Conservation (phyloP, 1,140 invertebrate genomes). For the Halesus radiatus region DNA sequence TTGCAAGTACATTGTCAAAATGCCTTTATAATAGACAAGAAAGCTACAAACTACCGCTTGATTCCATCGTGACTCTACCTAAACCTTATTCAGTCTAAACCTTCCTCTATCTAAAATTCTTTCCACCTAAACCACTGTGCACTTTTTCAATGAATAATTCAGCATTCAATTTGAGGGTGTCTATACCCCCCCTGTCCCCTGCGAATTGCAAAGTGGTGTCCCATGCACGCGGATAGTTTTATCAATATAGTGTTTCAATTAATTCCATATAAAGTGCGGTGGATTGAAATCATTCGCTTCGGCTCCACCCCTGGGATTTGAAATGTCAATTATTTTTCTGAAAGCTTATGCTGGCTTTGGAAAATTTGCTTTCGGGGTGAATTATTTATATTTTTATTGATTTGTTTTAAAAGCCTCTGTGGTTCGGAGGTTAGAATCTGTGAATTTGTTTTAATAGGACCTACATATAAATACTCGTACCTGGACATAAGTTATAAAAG, state of each 20-base stretch:
- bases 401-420: too few species aligned
- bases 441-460: too few species aligned
- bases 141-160: constrained; percentile 28
- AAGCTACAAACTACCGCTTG: too few species aligned
- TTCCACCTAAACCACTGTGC: neutral
- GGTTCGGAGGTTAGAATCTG: too few species aligned
- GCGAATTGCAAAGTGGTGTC: constrained; percentile 32
- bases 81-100: too few species aligned
- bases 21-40: too few species aligned
- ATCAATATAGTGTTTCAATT: constrained; percentile 31
- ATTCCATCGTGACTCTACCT: too few species aligned
- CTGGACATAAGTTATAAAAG: too few species aligned
- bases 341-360: constrained; percentile 4
- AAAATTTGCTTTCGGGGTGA: constrained; percentile 7
- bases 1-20: too few species aligned
- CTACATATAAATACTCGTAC: too few species aligned
- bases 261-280: constrained; percentile 29
- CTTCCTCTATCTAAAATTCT: too few species aligned
- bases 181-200: neutral
- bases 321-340: constrained; percentile 29
- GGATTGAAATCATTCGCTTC: constrained; percentile 7
- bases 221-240: neutral
- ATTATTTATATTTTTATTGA: neutral
- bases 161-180: constrained; percentile 11
- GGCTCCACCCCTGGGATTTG: constrained; percentile 23